Base-by-base conservation (phyloP, 1,140 invertebrate genomes). In the Eumaeus atala region DNA sequence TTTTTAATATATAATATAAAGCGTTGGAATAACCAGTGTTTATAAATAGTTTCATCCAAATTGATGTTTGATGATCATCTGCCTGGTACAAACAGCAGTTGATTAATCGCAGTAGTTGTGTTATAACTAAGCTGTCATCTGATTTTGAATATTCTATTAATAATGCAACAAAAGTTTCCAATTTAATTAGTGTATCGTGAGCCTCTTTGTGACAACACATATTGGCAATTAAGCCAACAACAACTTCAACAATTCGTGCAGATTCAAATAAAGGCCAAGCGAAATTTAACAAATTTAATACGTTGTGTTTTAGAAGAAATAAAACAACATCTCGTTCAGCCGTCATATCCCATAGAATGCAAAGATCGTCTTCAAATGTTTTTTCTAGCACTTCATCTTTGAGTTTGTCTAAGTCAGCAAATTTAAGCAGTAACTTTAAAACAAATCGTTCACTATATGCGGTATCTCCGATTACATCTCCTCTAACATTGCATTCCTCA, bases 331-430 rank as follows among this genome's bases (percentile, higher is more conserved):
- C 93, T 66, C 89, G 88, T 58, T 95, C 91, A 0, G 90, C 77
- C 9, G 93, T 92, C 92, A 94, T 94, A 62, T 95, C 93, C 94
- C 93, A 95, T 1, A 95, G 68, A 16, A 89, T 90, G 66, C 93
- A 94, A 5, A 95, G 78, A 58, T 94, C 91, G 11, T 90, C 88
- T 88, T 95, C 93, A 16, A 93, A 71, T 5, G 89, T 72, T 48
- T 90, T 77, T 37, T 87, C 82, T 71, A 87, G 85, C 40, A 86
- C 64, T 63, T 89, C 78, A 61, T 89, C 83, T 61, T 87, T 75
- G 3, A 85, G 65, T 10, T 87, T 68, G 12, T 84, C 76, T 57
- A 88, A 66, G 67, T 90, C 83, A 0, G 80, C 84, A 28, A 92
- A 73, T 70, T 89, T 86, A 52, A 92, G 61, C 9, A 95, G 73